A percentile compares a stretch with the other conserved stretches of the same genome.
Conservation (phyloP, 2,113 vertebrate species). For the Nannobrachium achirus region DNA sequence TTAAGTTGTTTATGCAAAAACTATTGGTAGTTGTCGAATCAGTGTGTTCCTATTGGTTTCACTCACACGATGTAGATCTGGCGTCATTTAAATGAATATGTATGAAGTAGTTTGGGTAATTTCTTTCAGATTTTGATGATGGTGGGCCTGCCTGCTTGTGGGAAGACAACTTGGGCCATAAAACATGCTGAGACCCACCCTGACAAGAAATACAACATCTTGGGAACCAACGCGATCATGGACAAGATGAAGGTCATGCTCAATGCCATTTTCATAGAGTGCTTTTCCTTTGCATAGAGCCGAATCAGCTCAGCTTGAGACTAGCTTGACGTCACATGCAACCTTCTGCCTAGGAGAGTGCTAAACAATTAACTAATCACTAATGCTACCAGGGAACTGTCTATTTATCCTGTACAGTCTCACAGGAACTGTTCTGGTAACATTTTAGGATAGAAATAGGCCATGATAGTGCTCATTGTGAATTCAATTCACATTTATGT, state of each 20-base stretch:
- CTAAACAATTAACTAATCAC: too few species aligned
- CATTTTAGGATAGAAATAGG: too few species aligned
- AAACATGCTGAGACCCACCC: conserved; percentile 86
- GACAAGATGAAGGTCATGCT: conserved; percentile 90
- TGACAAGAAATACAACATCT: conserved; percentile 90
- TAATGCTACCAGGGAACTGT: too few species aligned
- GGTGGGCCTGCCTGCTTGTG: conserved; percentile 90
- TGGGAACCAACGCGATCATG: conserved; percentile 95
- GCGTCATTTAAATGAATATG: too few species aligned
- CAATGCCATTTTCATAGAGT: neutral
- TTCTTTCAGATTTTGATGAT: conserved; percentile 89
- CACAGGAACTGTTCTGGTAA: too few species aligned
- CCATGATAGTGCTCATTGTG: too few species aligned
- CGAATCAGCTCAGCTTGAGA: neutral
- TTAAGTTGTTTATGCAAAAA: too few species aligned
- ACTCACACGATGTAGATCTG: too few species aligned
- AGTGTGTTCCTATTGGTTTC: too few species aligned
- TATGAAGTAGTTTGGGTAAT: neutral
- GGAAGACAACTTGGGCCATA: conserved; percentile 91
- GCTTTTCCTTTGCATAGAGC: neutral
- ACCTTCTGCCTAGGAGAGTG: neutral
- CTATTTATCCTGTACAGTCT: too few species aligned
- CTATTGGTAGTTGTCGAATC: too few species aligned
- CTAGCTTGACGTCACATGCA: neutral
- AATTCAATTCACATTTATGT: too few species aligned